A percentile compares a stretch with the other conserved stretches of the same genome.
These are phyloP conservation scores for Meloidogyne floridensis DNA, from an alignment of 1,140 invertebrate species.

Conservation along the genomic window DNA sequence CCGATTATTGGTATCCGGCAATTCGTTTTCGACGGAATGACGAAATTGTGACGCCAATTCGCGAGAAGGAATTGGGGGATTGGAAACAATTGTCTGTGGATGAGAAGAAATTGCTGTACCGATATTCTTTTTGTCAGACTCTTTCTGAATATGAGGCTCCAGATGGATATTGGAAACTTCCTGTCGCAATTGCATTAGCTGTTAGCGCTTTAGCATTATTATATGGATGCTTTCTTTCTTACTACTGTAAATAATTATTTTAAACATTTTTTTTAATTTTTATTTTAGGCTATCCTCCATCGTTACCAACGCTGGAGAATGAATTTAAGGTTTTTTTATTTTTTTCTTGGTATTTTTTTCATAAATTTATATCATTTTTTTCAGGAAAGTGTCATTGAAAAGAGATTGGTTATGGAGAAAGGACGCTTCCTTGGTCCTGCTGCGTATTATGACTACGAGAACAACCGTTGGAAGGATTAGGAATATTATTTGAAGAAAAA, in stretches of 20 bases:
- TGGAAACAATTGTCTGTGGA: slow-evolving; percentile 60
- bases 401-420: slow-evolving; percentile 50
- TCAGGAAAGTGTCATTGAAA: slow-evolving; percentile 55
- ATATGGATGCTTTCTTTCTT: slow-evolving; percentile 48
- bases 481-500: not conserved
- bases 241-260: slow-evolving; percentile 11
- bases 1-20: slow-evolving; percentile 64
- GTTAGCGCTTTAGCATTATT: slow-evolving; percentile 46
- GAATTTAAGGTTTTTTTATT: slow-evolving; percentile 48
- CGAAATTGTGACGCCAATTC: slow-evolving; percentile 50
- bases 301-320: slow-evolving; percentile 63
- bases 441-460: slow-evolving; percentile 61
- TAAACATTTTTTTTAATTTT: slow-evolving; percentile 16
- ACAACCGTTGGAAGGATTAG: slow-evolving; percentile 63
- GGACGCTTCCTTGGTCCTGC: slow-evolving; percentile 56
- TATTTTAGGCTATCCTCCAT: slow-evolving; percentile 54
- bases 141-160: slow-evolving; percentile 63
- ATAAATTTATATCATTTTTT: slow-evolving; percentile 4
- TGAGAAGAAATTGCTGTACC: slow-evolving; percentile 64
- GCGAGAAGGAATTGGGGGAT: slow-evolving; percentile 59
- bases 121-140: slow-evolving; percentile 62
- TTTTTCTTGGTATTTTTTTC: too few species aligned
- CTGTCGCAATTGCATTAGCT: slow-evolving; percentile 39
- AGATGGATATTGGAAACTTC: slow-evolving; percentile 61
- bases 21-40: slow-evolving; percentile 65